These are phyloP conservation scores for Condylura cristata DNA, from an alignment of 2,113 vertebrate species.

Conservation along the genomic window DNA sequence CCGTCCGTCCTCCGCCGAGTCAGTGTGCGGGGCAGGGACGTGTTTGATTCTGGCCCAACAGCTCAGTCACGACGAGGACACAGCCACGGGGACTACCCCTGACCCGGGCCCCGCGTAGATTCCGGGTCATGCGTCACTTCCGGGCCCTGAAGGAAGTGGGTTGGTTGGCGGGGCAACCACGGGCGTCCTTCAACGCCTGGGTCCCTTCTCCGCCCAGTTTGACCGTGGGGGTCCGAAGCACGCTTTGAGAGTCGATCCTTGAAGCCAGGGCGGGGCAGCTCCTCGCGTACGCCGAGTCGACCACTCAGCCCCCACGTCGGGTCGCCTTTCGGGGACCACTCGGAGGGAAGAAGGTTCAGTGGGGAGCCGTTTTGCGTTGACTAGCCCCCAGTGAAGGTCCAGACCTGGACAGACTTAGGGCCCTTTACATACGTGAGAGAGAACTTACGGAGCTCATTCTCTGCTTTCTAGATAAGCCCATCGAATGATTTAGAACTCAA, in stretches of 20 bases:
- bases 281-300: no score
- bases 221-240: not conserved
- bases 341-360: not conserved
- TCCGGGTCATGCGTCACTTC: constrained; percentile 68
- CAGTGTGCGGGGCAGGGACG: not conserved
- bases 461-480: not conserved
- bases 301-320: no score
- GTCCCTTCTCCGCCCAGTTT: not conserved
- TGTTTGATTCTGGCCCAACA: not conserved
- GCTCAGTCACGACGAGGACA: not conserved
- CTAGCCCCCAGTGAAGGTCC: not conserved
- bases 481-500: not conserved
- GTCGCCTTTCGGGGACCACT: not conserved
- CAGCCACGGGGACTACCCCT: not conserved
- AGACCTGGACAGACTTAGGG: not conserved
- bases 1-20: not conserved
- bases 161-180: constrained; percentile 75
- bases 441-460: not conserved
- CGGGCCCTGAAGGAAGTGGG: constrained; percentile 58
- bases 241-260: not conserved
- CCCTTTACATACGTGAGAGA: not conserved
- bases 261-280: no score
- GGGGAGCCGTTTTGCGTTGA: not conserved
- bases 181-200: constrained; percentile 57
- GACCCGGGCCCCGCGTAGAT: not conserved